These are phyloP conservation scores for Hyposoter dolosus DNA, from an alignment of 2,888 invertebrate genomes.

Conservation along the genomic window DNA sequence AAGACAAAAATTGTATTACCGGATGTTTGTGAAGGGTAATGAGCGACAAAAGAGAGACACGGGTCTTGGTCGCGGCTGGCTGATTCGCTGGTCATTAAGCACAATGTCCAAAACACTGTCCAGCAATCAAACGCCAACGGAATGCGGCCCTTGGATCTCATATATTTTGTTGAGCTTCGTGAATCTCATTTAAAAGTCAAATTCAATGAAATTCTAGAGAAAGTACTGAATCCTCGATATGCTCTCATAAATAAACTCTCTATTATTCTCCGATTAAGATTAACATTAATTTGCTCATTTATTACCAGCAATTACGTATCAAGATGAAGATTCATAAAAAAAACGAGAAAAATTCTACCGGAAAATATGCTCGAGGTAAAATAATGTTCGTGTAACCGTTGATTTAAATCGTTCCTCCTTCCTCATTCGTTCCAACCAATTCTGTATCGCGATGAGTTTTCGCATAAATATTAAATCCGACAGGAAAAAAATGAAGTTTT, in stretches of 20 bases:
- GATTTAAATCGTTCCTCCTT: not conserved
- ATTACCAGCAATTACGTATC: not conserved
- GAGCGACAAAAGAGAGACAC: slow-evolving; percentile 7
- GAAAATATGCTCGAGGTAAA: not conserved
- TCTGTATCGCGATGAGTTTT: not conserved
- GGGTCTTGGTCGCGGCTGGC: slow-evolving; percentile 7
- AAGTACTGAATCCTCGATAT: slow-evolving; percentile 4
- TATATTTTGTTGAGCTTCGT: not conserved
- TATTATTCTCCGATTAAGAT: slow-evolving; percentile 9
- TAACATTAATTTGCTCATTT: slow-evolving; percentile 8
- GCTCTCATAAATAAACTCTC: slow-evolving; percentile 20
- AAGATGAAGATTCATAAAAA: not conserved
- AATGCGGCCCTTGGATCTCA: not conserved
- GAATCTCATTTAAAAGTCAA: slow-evolving; percentile 36
- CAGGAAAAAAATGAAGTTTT: not conserved
- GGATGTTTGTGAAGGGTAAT: slow-evolving; percentile 10
- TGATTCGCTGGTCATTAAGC: slow-evolving; percentile 22
- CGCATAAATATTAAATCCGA: not conserved
- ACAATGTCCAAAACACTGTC: slow-evolving; percentile 3
- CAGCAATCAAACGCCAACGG: not conserved
- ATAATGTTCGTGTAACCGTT: slow-evolving; percentile 1
- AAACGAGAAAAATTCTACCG: not conserved
- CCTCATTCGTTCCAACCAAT: not conserved
- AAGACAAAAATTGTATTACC: slow-evolving; percentile 14
- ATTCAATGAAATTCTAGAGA: slow-evolving; percentile 27